Percentiles rank a stretch among this genome's conserved stretches.
Evolutionary conservation across 2,113 vertebrate species (phyloP).

Genomic region (Ctenomys sociabilis): DNA sequence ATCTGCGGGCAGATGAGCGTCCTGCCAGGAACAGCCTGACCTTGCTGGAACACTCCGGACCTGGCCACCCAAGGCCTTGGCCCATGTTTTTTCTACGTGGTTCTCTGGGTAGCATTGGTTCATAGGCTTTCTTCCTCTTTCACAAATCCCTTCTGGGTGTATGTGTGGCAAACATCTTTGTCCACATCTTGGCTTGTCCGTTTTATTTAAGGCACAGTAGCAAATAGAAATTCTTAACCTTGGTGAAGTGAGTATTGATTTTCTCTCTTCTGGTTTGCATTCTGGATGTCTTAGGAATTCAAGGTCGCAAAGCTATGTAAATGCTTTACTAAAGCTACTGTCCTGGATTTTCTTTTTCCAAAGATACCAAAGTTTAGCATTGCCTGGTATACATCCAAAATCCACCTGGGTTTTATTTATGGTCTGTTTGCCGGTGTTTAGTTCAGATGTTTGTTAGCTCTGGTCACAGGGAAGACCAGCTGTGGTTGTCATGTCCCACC

Average conservation of each 20-base stretch:
- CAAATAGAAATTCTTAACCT: constrained; percentile 24
- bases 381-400: neutral
- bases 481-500: neutral
- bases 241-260: constrained; percentile 23
- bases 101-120: neutral
- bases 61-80: neutral
- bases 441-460: neutral
- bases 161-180: neutral
- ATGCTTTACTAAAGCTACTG: constrained; percentile 19
- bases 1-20: neutral
- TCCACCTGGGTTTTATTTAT: neutral
- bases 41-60: neutral
- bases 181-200: neutral
- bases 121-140: neutral
- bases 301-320: constrained; percentile 30
- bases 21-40: neutral
- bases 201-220: constrained; percentile 8
- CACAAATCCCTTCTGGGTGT: neutral
- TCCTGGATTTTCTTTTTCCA: neutral
- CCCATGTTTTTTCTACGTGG: neutral
- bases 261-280: constrained; percentile 32
- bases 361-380: constrained; percentile 6
- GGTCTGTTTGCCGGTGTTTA: neutral
- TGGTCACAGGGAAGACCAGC: neutral
- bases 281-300: constrained; percentile 12